These are phyloP conservation scores for Eremophila alpestris DNA, from an alignment of 2,797 vertebrate species.

Conservation along the genomic window DNA sequence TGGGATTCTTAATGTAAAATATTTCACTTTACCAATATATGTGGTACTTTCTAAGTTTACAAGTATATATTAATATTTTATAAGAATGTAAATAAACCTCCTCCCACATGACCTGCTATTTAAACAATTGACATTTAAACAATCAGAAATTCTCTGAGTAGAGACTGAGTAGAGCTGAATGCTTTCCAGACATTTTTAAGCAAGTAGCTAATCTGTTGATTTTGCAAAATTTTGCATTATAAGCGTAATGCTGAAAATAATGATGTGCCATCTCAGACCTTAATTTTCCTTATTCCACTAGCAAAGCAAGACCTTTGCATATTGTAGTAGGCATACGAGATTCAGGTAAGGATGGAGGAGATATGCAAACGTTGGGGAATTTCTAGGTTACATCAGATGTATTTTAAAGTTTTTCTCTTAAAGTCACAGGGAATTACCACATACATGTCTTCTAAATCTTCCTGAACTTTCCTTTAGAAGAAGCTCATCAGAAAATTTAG, in stretches of 20 bases:
- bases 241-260: slow-evolving; percentile 7
- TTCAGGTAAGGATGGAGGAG: neutral
- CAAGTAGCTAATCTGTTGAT: neutral
- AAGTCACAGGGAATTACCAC: neutral
- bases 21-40: neutral
- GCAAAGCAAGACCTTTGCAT: neutral
- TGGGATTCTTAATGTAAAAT: neutral
- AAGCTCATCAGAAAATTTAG: neutral
- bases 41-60: neutral
- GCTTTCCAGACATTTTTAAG: neutral
- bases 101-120: neutral
- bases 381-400: neutral
- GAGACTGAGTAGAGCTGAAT: neutral
- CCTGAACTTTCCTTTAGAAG: neutral
- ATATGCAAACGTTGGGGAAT: neutral
- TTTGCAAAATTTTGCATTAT: neutral
- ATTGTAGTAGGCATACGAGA: neutral
- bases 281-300: neutral
- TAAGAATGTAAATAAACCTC: neutral
- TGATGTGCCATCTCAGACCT: neutral
- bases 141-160: neutral
- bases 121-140: neutral
- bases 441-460: neutral
- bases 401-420: neutral
- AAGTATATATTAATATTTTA: neutral